Conservation (phyloP, 2,888 invertebrate genomes). For the Eurytoma adleriae region DNA sequence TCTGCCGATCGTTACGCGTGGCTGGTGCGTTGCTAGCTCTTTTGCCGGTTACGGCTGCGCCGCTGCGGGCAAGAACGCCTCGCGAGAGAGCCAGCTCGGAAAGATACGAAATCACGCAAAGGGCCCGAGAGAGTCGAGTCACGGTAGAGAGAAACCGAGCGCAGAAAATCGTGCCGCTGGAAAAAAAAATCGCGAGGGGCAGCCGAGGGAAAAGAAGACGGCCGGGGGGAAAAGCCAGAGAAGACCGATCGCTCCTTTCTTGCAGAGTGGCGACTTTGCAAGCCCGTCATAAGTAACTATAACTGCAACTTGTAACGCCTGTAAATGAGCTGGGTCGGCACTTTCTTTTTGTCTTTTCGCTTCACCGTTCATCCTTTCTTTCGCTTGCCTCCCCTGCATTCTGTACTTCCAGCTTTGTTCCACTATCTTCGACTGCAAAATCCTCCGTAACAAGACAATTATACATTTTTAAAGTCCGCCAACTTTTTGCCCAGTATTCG, state of each 20-base stretch:
- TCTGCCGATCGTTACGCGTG: conserved; percentile 66
- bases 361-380: no score
- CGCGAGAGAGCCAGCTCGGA: conserved; percentile 30
- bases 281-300: conserved; percentile 62
- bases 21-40: conserved; percentile 58
- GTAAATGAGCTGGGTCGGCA: conserved; percentile 37
- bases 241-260: not conserved
- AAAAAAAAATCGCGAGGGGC: not conserved
- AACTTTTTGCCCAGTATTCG: no score
- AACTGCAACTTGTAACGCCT: conserved; percentile 52
- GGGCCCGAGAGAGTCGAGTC: conserved; percentile 29
- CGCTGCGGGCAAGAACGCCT: not conserved
- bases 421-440: no score
- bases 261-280: conserved; percentile 40
- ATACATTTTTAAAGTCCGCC: no score
- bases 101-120: conserved; percentile 45
- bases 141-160: conserved; percentile 36
- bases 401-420: no score
- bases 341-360: conserved; percentile 45
- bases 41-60: not conserved
- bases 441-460: no score
- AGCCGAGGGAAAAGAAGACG: not conserved
- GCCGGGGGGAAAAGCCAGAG: not conserved
- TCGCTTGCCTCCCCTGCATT: no score
- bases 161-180: conserved; percentile 29